Evolutionary conservation across 2,888 invertebrate genomes (phyloP).

Genomic region (Autographa pulchrina): DNA sequence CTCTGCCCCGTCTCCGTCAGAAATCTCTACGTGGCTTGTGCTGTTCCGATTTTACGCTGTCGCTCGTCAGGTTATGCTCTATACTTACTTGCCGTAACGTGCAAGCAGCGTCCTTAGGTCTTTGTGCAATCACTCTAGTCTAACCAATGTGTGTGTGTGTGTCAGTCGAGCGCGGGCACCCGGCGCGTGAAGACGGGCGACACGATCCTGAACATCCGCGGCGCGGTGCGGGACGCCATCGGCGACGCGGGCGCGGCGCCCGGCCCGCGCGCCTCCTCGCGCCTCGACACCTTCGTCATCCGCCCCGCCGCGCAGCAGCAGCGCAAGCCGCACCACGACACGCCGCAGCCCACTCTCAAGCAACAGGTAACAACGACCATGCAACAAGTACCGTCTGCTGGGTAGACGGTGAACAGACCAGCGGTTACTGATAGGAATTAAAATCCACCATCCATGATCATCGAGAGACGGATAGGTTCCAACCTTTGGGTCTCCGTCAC

Average conservation of each 20-base stretch:
- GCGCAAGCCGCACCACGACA: constrained; percentile 62
- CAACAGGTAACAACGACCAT: constrained; percentile 17
- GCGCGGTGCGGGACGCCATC: constrained; percentile 83
- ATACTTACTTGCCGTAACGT: no score
- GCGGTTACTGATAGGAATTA: no score
- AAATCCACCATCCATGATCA: no score
- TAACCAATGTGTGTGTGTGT: not conserved
- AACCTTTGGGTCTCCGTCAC: no score
- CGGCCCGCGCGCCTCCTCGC: constrained; percentile 78
- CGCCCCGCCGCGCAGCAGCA: constrained; percentile 72
- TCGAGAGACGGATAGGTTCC: no score
- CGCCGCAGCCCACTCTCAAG: constrained; percentile 60
- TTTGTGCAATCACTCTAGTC: no score
- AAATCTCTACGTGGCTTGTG: no score
- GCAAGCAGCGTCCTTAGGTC: no score
- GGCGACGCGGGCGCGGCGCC: constrained; percentile 85
- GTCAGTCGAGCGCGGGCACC: constrained; percentile 27
- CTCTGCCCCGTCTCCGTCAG: no score
- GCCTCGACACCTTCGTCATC: constrained; percentile 84
- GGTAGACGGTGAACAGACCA: no score
- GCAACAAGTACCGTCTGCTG: not conserved
- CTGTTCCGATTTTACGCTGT: no score
- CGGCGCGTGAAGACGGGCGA: constrained; percentile 84
- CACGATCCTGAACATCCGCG: constrained; percentile 85
- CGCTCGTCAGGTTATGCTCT: no score